Percentiles rank a stretch among this genome's conserved stretches.
Evolutionary conservation across 2,113 vertebrate species (phyloP).

Genomic region (Gallinago paraguaiae): DNA sequence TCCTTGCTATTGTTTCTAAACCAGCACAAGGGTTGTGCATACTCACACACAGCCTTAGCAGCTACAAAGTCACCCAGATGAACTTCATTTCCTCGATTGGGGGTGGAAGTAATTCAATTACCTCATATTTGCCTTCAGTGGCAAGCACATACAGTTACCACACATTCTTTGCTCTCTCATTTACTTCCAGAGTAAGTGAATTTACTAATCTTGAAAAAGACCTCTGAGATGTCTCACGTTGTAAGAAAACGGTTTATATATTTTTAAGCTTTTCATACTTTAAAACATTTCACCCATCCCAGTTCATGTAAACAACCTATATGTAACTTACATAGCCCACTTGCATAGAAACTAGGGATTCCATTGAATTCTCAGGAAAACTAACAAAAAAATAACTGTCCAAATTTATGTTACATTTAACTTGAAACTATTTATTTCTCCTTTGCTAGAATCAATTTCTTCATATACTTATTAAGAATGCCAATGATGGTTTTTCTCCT

Average conservation of each 20-base stretch:
- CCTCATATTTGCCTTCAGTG: background rate
- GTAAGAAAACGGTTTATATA: background rate
- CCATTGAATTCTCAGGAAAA: background rate
- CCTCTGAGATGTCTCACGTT: background rate
- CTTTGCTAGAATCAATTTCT: background rate
- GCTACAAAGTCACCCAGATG: background rate
- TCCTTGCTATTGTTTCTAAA: background rate
- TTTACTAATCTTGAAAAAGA: background rate
- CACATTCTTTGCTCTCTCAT: background rate
- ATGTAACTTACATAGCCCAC: rapidly evolving
- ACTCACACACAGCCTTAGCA: background rate
- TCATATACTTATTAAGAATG: background rate
- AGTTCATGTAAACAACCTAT: background rate
- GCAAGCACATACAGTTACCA: background rate
- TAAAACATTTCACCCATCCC: background rate
- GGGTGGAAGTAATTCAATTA: background rate
- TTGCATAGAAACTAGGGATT: background rate
- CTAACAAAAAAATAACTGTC: background rate
- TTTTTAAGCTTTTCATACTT: background rate
- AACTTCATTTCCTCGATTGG: background rate
- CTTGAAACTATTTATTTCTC: background rate
- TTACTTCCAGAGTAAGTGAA: background rate
- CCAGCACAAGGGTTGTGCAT: rapidly evolving
- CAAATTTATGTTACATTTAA: background rate
- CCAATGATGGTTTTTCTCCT: background rate